phyloP scores from a whole-genome alignment of 2,797 vertebrate genomes.

The Picus viridis region DNA sequence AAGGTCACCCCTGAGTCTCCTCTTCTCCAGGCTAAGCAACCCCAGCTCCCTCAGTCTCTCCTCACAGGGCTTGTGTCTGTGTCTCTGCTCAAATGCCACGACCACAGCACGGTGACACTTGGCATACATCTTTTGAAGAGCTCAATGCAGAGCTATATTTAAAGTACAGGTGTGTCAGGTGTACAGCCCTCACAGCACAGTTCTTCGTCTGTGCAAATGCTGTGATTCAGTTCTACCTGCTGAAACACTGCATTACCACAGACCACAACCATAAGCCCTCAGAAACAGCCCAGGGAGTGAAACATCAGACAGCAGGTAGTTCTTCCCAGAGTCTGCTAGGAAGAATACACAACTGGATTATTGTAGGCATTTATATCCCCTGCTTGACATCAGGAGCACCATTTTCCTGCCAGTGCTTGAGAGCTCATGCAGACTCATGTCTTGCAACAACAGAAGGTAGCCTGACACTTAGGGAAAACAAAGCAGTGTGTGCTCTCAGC shows the following conservation, averaged over 20 bases:
- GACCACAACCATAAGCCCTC: not conserved
- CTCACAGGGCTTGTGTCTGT: too few species aligned
- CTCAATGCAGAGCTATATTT: not conserved
- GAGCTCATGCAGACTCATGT: not conserved
- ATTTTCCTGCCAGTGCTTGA: not conserved
- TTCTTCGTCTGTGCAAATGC: not conserved
- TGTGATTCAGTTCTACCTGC: not conserved
- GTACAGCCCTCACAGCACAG: accelerated
- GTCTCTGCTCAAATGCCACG: not conserved
- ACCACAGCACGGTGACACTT: accelerated
- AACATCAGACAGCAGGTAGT: not conserved
- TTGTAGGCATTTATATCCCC: not conserved
- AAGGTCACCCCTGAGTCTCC: too few species aligned
- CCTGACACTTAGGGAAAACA: not conserved
- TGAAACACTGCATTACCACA: not conserved
- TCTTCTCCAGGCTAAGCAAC: too few species aligned
- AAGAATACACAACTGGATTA: not conserved
- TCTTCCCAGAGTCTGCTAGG: not conserved
- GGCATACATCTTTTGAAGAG: not conserved
- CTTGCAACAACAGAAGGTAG: not conserved
- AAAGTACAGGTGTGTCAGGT: not conserved
- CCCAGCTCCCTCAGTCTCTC: too few species aligned
- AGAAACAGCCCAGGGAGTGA: not conserved
- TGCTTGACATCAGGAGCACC: not conserved
- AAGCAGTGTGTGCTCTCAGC: not conserved